These are phyloP conservation scores for Vidua macroura DNA, from an alignment of 2,113 vertebrate species.

Conservation along the genomic window DNA sequence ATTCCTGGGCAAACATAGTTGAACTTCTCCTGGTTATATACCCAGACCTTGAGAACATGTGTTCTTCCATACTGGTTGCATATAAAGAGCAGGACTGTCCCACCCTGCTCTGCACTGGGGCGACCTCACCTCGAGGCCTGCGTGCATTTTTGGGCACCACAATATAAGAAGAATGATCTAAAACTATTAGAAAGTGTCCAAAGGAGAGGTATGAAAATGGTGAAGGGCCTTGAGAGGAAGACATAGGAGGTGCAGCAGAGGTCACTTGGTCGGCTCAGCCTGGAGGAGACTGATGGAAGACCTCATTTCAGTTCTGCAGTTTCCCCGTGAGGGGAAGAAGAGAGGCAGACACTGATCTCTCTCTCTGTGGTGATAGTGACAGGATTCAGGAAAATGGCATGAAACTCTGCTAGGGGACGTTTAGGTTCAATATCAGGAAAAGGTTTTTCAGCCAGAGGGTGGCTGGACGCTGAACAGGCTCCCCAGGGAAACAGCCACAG, in stretches of 20 bases:
- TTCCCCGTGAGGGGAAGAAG: fast-evolving
- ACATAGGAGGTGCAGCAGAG: fast-evolving
- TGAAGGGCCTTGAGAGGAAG: not conserved
- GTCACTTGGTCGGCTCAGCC: not conserved
- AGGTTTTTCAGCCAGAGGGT: not conserved
- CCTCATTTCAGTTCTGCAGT: not conserved
- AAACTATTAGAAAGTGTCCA: not conserved
- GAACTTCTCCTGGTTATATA: not conserved
- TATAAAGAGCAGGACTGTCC: not conserved
- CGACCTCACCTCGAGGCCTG: fast-evolving
- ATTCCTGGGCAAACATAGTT: not conserved
- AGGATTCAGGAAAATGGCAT: not conserved
- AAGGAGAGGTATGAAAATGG: not conserved
- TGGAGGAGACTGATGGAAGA: not conserved
- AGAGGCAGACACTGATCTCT: not conserved
- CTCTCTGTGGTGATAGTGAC: not conserved
- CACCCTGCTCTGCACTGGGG: fast-evolving
- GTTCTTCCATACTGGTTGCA: not conserved
- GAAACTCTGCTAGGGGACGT: not conserved
- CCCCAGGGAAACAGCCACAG: not conserved
- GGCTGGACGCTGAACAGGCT: not conserved
- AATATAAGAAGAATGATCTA: not conserved
- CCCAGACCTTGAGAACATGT: not conserved
- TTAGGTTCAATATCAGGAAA: not conserved
- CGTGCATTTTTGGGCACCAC: not conserved